phyloP scores from a whole-genome alignment of 2,113 vertebrate genomes.

The Heptranchias perlo region DNA sequence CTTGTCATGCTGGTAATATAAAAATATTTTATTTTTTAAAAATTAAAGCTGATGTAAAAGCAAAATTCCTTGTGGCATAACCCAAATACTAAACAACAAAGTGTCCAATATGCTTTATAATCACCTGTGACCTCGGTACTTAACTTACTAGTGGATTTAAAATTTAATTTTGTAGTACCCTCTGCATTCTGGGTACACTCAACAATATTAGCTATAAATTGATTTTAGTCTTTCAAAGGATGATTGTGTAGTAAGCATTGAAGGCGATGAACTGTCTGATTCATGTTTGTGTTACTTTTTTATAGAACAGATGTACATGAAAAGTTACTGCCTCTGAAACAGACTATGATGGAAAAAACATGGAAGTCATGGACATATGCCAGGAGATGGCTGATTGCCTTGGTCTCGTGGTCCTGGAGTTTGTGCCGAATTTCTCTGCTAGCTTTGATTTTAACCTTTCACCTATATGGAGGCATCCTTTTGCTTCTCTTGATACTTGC shows the following conservation, averaged over 20 bases:
- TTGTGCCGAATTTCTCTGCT: conserved; percentile 90
- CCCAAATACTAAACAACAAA: background rate
- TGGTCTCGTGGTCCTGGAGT: conserved; percentile 90
- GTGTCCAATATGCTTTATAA: background rate
- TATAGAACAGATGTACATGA: conserved; percentile 50
- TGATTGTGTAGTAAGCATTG: background rate
- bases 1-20: background rate
- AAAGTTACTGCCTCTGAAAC: conserved; percentile 37
- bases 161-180: background rate
- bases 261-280: background rate
- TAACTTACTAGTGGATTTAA: background rate
- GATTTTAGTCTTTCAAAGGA: background rate
- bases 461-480: conserved; percentile 83
- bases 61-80: background rate
- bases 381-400: conserved; percentile 75
- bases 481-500: conserved; percentile 82
- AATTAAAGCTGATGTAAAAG: background rate
- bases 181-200: background rate
- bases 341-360: conserved; percentile 87
- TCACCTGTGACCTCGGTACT: background rate
- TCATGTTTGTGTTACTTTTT: conserved; percentile 42
- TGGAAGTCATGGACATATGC: conserved; percentile 84
- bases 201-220: background rate
- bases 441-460: conserved; percentile 94
- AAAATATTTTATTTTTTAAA: too few species aligned